Evolutionary conservation across 1,140 invertebrate genomes (phyloP).

Genomic region (Diplogasteroides magnus): DNA sequence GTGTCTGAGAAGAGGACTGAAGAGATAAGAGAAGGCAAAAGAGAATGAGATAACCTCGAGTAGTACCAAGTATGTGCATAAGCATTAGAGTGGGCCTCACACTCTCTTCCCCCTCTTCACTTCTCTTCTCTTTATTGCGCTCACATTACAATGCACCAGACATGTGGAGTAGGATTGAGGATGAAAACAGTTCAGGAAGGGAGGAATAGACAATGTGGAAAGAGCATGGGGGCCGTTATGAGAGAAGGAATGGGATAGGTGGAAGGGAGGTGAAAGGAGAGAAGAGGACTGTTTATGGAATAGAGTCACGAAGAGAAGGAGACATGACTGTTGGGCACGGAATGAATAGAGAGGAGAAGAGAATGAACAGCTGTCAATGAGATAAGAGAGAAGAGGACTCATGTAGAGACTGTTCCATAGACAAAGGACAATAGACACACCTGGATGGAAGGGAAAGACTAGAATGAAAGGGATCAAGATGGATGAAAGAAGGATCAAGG

Average conservation of each 20-base stretch:
- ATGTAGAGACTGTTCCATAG: background rate
- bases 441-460: background rate
- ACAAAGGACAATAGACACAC: background rate
- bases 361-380: background rate
- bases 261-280: background rate
- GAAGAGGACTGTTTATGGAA: background rate
- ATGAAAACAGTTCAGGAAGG: background rate
- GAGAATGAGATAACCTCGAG: background rate
- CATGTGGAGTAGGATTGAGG: background rate
- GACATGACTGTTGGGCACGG: too few relatives aligned
- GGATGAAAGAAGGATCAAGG: background rate
- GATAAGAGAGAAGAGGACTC: too few relatives aligned
- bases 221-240: too few relatives aligned
- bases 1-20: slow-evolving; percentile 8
- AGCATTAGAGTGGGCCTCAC: too few relatives aligned
- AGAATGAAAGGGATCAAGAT: background rate
- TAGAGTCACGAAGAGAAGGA: too few relatives aligned
- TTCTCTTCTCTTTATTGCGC: too few relatives aligned
- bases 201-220: too few relatives aligned
- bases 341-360: background rate
- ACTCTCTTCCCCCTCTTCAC: too few relatives aligned
- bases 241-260: slow-evolving; percentile 6
- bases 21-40: background rate
- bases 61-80: too few relatives aligned
- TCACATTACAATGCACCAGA: too few relatives aligned